These are phyloP conservation scores for Microctenopoma steveboyesi DNA, from an alignment of 2,797 vertebrate species.

Conservation along the genomic window DNA sequence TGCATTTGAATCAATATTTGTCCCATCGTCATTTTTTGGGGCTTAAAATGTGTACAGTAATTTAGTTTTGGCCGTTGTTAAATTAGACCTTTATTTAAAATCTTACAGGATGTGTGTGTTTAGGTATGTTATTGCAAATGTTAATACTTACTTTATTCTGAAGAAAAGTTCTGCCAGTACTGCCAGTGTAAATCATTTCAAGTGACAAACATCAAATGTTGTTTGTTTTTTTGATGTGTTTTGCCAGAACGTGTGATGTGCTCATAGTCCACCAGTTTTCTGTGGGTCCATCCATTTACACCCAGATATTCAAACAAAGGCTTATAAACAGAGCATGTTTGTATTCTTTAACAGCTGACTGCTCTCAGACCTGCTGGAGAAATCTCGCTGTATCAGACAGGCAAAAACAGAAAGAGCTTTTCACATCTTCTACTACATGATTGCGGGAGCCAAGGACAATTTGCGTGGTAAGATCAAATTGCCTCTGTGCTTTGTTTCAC, in stretches of 20 bases:
- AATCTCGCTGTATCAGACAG: slow-evolving; percentile 95
- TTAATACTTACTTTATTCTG: background rate
- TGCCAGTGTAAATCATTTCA: background rate
- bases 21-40: background rate
- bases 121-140: background rate
- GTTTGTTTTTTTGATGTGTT: too few relatives aligned
- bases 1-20: background rate
- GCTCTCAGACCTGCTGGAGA: slow-evolving; percentile 93
- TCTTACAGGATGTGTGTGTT: background rate
- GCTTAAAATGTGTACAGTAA: too few relatives aligned
- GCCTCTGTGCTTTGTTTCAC: background rate
- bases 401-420: slow-evolving; percentile 94
- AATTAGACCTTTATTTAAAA: background rate
- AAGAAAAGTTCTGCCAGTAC: too few relatives aligned
- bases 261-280: too few relatives aligned
- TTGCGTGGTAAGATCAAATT: slow-evolving; percentile 72
- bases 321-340: background rate
- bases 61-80: too few relatives aligned
- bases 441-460: slow-evolving; percentile 90
- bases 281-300: too few relatives aligned
- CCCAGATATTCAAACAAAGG: too few relatives aligned
- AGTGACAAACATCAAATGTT: background rate
- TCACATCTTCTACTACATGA: slow-evolving; percentile 98
- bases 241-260: too few relatives aligned
- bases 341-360: slow-evolving; percentile 66